These are phyloP conservation scores for Gymnobelideus leadbeateri DNA, from an alignment of 2,113 vertebrate species.

Conservation along the genomic window DNA sequence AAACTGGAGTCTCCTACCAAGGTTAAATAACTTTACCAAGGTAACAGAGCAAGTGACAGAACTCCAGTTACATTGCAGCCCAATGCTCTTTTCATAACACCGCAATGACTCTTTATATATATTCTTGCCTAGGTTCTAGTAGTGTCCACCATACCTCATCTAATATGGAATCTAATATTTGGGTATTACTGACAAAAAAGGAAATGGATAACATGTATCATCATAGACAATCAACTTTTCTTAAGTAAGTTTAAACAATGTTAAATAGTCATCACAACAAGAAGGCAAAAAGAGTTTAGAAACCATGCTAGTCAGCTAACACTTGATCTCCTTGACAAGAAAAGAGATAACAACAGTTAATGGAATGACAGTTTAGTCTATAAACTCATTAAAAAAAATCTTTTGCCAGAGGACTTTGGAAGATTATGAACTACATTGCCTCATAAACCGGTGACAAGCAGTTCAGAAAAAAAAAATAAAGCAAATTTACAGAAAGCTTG, in stretches of 20 bases:
- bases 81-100: not conserved
- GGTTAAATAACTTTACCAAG: constrained; percentile 44
- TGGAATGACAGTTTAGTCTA: not conserved
- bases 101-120: not conserved
- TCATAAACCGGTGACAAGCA: not conserved
- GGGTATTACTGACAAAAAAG: not conserved
- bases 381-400: not conserved
- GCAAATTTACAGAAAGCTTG: not conserved
- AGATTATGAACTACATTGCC: not conserved
- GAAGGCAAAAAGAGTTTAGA: not conserved
- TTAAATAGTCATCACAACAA: not conserved
- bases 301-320: not conserved
- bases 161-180: not conserved
- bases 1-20: not conserved
- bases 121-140: not conserved
- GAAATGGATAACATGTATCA: not conserved
- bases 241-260: not conserved
- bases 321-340: not conserved
- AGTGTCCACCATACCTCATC: not conserved
- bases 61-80: not conserved
- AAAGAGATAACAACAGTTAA: not conserved
- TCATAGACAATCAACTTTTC: not conserved
- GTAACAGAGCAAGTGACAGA: not conserved
- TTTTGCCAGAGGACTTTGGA: not conserved
- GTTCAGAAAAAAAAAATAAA: not conserved